phyloP scores from a whole-genome alignment of 2,797 vertebrate genomes.

The Alauda arvensis region DNA sequence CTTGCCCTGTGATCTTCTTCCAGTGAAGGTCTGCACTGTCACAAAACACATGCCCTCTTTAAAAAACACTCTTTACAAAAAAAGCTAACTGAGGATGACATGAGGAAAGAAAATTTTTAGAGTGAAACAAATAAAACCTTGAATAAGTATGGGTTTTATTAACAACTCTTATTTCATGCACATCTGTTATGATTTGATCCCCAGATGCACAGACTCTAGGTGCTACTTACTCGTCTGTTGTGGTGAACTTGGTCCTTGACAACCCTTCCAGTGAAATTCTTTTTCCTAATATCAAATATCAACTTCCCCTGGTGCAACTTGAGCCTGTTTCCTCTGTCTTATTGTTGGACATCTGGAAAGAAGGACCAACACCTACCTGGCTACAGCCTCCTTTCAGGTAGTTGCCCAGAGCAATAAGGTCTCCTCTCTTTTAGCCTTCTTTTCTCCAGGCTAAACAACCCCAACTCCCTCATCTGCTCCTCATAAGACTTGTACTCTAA shows the following conservation, averaged over 20 bases:
- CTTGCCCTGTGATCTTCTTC: background rate
- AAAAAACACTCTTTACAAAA: background rate
- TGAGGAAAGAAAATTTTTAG: background rate
- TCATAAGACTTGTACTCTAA: background rate
- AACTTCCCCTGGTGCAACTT: background rate
- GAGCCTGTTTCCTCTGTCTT: background rate
- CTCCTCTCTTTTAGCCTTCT: background rate
- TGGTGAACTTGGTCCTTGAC: background rate
- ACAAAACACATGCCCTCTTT: background rate
- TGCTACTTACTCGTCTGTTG: background rate
- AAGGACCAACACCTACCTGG: background rate
- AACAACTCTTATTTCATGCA: background rate
- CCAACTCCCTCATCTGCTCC: background rate
- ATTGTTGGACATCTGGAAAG: background rate
- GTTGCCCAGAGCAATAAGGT: background rate
- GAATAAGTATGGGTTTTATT: background rate
- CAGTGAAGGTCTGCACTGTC: background rate
- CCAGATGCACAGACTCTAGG: background rate
- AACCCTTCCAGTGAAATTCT: background rate
- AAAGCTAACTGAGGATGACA: background rate
- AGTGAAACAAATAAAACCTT: background rate
- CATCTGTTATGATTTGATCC: background rate
- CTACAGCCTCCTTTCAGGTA: background rate
- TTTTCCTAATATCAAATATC: background rate
- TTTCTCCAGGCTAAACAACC: background rate